Evolutionary conservation across 2,797 vertebrate species (phyloP), one percentile per base, ranked within the genome.

Genomic region (Trematocara caparti): DNA sequence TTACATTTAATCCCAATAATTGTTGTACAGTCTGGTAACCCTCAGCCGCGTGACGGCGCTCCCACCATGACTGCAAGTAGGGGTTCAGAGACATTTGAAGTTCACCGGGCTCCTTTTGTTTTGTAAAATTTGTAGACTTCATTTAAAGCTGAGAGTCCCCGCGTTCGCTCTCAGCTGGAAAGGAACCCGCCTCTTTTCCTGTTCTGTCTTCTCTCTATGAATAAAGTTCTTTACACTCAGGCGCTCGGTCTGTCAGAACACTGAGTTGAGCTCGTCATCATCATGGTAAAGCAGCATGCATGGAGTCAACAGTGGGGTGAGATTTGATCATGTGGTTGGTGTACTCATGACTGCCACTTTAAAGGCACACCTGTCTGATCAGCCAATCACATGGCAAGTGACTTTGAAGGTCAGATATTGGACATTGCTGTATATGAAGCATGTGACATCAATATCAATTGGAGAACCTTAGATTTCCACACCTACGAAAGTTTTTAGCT

Each of bases 211-310:
- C 77, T 49, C 84, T 90, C 75, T 82, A 86, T 75, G 43, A 95
- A 92, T 93, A 93, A 93, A 94, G 82, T 84, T 1, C 83, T 93
- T 94, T 93, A 86, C 88, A 90, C 89, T 89, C 82, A 78, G 48
- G 1, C 0, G 2, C 49, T 76, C 8, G 84, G 32, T 82, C 17
- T 86, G 49, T 83, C 27, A 64, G 21, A 78, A 11, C 40, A 38
- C 19, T 19, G 71, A 71, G 47, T 27, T 76, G 7, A 66, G 21
- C 74, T 79, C 32, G 64, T 78, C 15, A 3, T 34, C 24, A 51
- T 15, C 43, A 27, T 64, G 24, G 34, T 47, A 49, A 55, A 71
- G 4, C 6, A 4, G 19, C 19, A 40, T 66, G 7, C 15, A 17
- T 15, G 40, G 2, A 15, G 79, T 53, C 8, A 40, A 55, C 27